These are phyloP conservation scores for Dicycla oo DNA, from an alignment of 2,888 invertebrate genomes.

Conservation along the genomic window DNA sequence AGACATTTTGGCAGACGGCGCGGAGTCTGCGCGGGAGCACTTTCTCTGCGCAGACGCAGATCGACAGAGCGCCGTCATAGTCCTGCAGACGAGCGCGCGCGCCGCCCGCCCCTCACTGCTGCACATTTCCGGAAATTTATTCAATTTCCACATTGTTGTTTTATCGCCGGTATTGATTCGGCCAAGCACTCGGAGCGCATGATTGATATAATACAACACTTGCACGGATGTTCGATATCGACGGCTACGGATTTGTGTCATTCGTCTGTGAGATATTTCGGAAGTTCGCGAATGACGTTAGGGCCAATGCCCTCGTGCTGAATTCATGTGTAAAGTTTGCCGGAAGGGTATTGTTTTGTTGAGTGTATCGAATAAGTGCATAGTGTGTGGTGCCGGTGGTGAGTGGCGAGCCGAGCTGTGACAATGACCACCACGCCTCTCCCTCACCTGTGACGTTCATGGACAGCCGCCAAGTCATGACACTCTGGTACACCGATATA, in stretches of 20 bases:
- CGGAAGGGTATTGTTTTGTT: conserved; percentile 70
- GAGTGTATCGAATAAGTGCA: conserved; percentile 75
- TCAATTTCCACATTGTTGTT: conserved; percentile 65
- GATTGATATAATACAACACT: conserved; percentile 71
- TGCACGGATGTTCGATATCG: conserved; percentile 55
- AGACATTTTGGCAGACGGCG: conserved; percentile 88
- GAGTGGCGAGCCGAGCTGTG: conserved; percentile 78
- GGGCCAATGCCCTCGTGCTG: conserved; percentile 74
- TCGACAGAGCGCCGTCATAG: conserved; percentile 77
- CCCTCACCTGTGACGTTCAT: conserved; percentile 83
- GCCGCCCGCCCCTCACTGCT: conserved; percentile 77
- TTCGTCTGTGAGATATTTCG: conserved; percentile 72
- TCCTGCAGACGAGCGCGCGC: conserved; percentile 80
- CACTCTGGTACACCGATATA: conserved; percentile 89
- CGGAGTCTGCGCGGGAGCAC: conserved; percentile 88
- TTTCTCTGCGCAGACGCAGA: conserved; percentile 86
- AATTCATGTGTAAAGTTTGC: conserved; percentile 68
- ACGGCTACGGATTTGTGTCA: conserved; percentile 65
- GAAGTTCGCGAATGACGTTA: conserved; percentile 71
- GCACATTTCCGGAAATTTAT: conserved; percentile 72
- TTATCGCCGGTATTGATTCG: conserved; percentile 65
- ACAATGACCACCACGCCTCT: conserved; percentile 82
- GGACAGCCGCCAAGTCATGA: conserved; percentile 88
- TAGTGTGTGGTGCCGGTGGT: conserved; percentile 73
- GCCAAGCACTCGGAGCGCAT: conserved; percentile 58